Evolutionary conservation across 2,888 invertebrate species (phyloP), one percentile per base, ranked within the genome.

Genomic region (Tyria jacobaeae): DNA sequence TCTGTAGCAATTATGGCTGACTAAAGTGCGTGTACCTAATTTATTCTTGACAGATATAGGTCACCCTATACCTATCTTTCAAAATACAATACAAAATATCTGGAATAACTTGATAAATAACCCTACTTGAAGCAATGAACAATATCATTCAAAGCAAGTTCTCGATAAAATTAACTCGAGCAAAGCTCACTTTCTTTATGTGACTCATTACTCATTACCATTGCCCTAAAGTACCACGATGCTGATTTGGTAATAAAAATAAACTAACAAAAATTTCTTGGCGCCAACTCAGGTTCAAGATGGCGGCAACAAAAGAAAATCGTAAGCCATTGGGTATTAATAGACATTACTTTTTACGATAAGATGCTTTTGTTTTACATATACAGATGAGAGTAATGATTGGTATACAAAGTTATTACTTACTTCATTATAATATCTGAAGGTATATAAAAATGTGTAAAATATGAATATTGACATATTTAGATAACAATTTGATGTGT

Each of bases 191-290:
- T 64, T 70, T 77, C 79, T 86, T 85, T 82, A 84, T 87, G 85
- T 82, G 81, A 77, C 78, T 80, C 86, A 87, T 90, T 90, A 89
- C 86, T 90, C 89, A 89, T 89, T 61, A 62, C 62, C 44, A 21
- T 48, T 34, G 87, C 84, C 81, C 80, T 70, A 75, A 81, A 80
- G 79, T 76, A 76, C 68, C 70, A 73, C 78, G 80, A 71, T 78
- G 75, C 86, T 86, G 83, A 84, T 85, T 89, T 84, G 80, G 86
- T 84, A 83, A 81, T 85, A 84, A 85, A 90, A 90, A 89, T 82
- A 87, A 89, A 76, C 65, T 62, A 75, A 79, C 81, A 82, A 85
- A 85, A 84, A 75, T 67, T 80, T 71, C 70, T 78, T 87, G 90
- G 90, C 90, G 91, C 90, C 91, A 84, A 80, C 76, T 70, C 64